Evolutionary conservation across 2,888 invertebrate species (phyloP), one percentile per base, ranked within the genome.

Genomic region (Sympetrum striolatum): DNA sequence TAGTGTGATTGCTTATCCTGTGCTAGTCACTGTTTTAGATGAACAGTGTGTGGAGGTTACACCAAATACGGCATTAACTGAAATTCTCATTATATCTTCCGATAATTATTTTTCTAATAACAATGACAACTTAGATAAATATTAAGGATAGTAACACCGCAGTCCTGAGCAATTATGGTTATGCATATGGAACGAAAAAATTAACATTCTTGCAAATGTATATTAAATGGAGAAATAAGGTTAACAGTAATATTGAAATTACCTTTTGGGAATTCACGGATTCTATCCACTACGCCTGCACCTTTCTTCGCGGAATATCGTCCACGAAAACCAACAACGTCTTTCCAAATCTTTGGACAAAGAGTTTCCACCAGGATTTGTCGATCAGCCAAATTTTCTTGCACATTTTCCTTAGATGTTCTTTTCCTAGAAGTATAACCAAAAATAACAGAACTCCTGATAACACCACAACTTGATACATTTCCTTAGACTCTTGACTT

Each of bases 261-360:
- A 86, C 86, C 86, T 86, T 86, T 58, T 10, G 86, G 86, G 22
- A 86, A n/a, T 10, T 86, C 86, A 37, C 37, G 53, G 37, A 86
- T 35, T n/a, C 86, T 58, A 3, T 60, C 53, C 22, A 37, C 31
- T 15, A 86, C 22, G 15, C 86, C 86, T 58, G 53, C 35, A 18
- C 86, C 86, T 37, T 35, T 86, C 10, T 31, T 35, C 0, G 37
- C 4, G 14, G 86, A 86, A 35, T 37, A 86, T 5, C 12, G 86
- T 10, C 58, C 10, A 86, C 18, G 31, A 35, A 86, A 37, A 25
- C 86, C 18, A 31, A 60, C 37, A 6, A 60, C 31, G 35, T 58
- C 58, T 12, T 60, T 58, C 35, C 53, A 60, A 37, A 18, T 37
- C 58, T 60, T 60, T 22, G 81, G 81, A 22, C 2, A 44, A n/a